Conservation (phyloP, 2,888 invertebrate genomes). For the Trichacis sp. region DNA sequence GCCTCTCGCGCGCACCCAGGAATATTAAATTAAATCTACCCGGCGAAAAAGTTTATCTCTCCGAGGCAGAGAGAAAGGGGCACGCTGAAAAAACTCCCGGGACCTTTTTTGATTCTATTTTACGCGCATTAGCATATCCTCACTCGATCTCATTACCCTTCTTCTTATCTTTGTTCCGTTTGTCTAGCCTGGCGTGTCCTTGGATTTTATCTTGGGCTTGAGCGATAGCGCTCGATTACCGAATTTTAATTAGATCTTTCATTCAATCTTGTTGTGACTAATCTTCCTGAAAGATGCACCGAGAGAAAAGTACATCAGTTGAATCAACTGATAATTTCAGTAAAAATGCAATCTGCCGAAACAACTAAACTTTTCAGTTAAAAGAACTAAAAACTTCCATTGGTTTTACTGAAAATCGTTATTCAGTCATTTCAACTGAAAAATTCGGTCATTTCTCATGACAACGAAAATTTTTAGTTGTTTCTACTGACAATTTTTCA, state of each 20-base stretch:
- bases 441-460: too few species aligned
- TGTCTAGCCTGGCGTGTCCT: conserved; percentile 26
- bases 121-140: conserved; percentile 32
- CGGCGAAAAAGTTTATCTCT: conserved; percentile 46
- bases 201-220: conserved; percentile 30
- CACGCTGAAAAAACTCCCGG: too few species aligned
- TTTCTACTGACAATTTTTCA: too few species aligned
- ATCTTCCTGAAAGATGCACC: too few species aligned
- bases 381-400: too few species aligned
- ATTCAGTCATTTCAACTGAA: too few species aligned
- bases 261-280: conserved; percentile 8
- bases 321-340: too few species aligned
- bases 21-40: conserved; percentile 63
- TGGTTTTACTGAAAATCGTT: too few species aligned
- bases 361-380: too few species aligned
- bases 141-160: conserved; percentile 4
- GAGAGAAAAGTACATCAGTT: too few species aligned
- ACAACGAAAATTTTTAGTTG: too few species aligned
- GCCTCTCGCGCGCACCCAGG: conserved; percentile 56
- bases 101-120: conserved; percentile 18
- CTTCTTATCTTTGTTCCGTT: conserved; percentile 3
- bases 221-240: conserved; percentile 35
- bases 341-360: too few species aligned
- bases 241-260: conserved; percentile 33
- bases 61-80: conserved; percentile 14